Percentiles rank a stretch among this genome's conserved stretches.
Evolutionary conservation across 2,888 invertebrate species (phyloP).

Genomic region (Melolontha melolontha): DNA sequence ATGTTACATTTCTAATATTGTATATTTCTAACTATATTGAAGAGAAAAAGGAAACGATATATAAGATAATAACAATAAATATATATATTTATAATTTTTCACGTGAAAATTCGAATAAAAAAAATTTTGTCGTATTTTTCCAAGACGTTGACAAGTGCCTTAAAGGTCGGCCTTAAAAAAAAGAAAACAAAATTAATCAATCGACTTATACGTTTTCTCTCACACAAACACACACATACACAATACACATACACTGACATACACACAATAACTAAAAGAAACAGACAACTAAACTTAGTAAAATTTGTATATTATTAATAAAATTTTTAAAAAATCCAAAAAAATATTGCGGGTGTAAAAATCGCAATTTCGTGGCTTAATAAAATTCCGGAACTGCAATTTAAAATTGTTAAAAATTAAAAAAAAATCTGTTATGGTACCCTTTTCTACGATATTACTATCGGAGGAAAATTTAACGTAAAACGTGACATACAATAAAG

Average conservation of each 20-base stretch:
- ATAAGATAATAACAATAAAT: conserved; percentile 38
- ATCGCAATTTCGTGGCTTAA: too few relatives aligned
- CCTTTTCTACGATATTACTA: conserved; percentile 57
- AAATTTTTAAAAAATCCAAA: conserved; percentile 58
- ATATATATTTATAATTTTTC: conserved; percentile 45
- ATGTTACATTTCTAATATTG: conserved; percentile 26
- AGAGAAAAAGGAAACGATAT: conserved; percentile 29
- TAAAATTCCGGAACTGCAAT: too few relatives aligned
- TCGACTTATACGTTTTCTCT: neutral
- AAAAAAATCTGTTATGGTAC: conserved; percentile 47
- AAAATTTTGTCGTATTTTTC: conserved; percentile 58
- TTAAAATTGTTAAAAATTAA: conserved; percentile 49
- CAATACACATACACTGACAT: neutral
- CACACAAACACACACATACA: neutral
- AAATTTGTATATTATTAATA: conserved; percentile 47
- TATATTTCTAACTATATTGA: conserved; percentile 22
- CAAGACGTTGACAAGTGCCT: conserved; percentile 65
- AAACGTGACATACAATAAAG: neutral
- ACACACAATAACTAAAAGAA: conserved; percentile 50
- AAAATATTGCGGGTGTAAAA: conserved; percentile 41
- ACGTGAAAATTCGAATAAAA: conserved; percentile 12
- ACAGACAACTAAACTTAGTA: conserved; percentile 33
- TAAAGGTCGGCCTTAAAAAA: conserved; percentile 64
- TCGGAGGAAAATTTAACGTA: neutral
- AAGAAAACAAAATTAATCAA: conserved; percentile 47